A percentile compares a stretch with the other conserved stretches of the same genome.
Conservation (phyloP, 2,797 vertebrate species). For the Eupleurogrammus muticus region DNA sequence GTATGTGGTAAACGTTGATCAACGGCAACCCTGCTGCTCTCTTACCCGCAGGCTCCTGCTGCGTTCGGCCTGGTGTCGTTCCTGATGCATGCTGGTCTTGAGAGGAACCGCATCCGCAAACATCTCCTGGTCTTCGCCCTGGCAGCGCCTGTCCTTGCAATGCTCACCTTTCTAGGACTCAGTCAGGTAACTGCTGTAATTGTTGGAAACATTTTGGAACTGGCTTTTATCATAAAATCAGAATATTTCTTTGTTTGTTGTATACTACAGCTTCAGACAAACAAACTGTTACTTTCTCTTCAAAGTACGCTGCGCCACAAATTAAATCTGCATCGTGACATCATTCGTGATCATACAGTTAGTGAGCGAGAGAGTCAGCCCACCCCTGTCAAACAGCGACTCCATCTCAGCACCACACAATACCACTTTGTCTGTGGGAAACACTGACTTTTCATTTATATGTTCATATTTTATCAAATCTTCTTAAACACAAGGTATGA, state of each 20-base stretch:
- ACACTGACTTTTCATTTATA: too few relatives aligned
- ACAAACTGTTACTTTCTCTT: not conserved
- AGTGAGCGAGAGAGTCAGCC: too few relatives aligned
- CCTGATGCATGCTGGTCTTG: constrained; percentile 97
- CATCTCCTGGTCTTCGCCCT: constrained; percentile 96
- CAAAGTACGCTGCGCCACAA: too few relatives aligned
- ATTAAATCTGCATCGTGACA: too few relatives aligned
- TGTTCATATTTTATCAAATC: too few relatives aligned
- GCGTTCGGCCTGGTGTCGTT: constrained; percentile 98
- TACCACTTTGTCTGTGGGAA: too few relatives aligned
- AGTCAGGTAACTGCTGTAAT: constrained; percentile 89
- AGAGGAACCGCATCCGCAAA: constrained; percentile 97
- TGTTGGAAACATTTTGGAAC: not conserved
- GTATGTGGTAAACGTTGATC: not conserved
- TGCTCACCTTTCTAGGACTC: constrained; percentile 95
- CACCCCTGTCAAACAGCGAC: too few relatives aligned
- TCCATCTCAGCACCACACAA: too few relatives aligned
- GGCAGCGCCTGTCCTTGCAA: constrained; percentile 94
- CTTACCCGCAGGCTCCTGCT: constrained; percentile 90
- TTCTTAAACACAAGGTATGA: too few relatives aligned
- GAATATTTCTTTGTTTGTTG: too few relatives aligned
- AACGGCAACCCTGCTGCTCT: not conserved
- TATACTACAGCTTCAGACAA: not conserved
- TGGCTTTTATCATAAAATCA: too few relatives aligned
- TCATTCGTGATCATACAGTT: too few relatives aligned